Conservation (phyloP, 2,888 invertebrate genomes). For the Drosophila picticornis region DNA sequence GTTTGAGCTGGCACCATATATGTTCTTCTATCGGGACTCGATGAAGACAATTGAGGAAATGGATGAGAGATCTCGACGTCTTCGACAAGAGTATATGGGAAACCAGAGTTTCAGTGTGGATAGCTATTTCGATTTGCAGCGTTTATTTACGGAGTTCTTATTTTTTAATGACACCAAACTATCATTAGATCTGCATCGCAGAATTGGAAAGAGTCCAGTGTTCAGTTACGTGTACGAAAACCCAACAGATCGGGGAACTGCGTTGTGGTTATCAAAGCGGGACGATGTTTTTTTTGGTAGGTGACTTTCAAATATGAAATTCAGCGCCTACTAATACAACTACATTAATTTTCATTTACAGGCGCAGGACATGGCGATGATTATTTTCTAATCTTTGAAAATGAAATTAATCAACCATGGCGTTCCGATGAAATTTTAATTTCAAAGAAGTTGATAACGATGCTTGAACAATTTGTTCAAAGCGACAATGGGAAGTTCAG, state of each 20-base stretch:
- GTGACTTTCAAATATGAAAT: neutral
- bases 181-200: constrained; percentile 86
- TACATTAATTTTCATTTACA: neutral
- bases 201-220: constrained; percentile 28
- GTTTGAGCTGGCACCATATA: constrained; percentile 39
- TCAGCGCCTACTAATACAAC: no score
- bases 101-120: constrained; percentile 83
- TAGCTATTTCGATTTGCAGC: constrained; percentile 83
- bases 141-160: constrained; percentile 89
- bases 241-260: constrained; percentile 4
- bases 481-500: constrained; percentile 34
- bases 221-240: constrained; percentile 86
- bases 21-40: constrained; percentile 34
- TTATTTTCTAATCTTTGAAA: constrained; percentile 64
- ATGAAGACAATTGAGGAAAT: constrained; percentile 21
- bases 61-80: constrained; percentile 26
- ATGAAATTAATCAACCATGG: neutral
- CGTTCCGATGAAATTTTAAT: constrained; percentile 55
- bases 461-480: constrained; percentile 69
- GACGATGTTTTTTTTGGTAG: constrained; percentile 86
- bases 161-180: constrained; percentile 88
- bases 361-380: constrained; percentile 80
- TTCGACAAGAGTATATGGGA: constrained; percentile 36
- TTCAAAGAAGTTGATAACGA: constrained; percentile 67
- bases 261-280: constrained; percentile 80